These are phyloP conservation scores for Chlorops oryzae DNA, from an alignment of 1,140 invertebrate genomes.

Conservation along the genomic window DNA sequence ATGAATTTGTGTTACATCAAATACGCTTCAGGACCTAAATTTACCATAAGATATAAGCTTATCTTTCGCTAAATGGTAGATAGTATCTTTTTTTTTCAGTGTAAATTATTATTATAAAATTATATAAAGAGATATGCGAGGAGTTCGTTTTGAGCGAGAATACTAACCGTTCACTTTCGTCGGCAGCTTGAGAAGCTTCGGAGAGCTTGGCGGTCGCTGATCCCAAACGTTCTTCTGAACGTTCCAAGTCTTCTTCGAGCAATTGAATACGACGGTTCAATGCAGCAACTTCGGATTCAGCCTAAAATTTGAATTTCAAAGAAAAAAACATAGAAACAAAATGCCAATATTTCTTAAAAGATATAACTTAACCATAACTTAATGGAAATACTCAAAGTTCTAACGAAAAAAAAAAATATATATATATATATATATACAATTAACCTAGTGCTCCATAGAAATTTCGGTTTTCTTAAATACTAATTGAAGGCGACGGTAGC, in stretches of 20 bases:
- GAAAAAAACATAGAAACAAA: too few species aligned
- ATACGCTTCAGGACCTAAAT: not conserved
- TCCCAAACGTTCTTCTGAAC: conserved; percentile 94
- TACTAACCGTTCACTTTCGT: conserved; percentile 98
- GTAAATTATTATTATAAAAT: conserved; percentile 18
- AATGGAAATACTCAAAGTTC: too few species aligned
- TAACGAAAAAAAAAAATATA: too few species aligned
- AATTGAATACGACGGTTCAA: conserved; percentile 97
- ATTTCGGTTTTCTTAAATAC: too few species aligned
- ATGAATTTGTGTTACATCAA: not conserved
- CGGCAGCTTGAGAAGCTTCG: conserved; percentile 96
- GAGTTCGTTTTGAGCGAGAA: conserved; percentile 14
- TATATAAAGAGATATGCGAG: conserved; percentile 17
- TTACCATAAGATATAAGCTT: not conserved
- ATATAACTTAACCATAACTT: too few species aligned
- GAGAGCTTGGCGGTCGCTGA: conserved; percentile 95
- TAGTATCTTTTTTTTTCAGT: too few species aligned
- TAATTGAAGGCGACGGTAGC: too few species aligned
- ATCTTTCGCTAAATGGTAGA: too few species aligned
- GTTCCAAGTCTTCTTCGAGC: conserved; percentile 96
- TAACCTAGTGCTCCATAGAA: too few species aligned
- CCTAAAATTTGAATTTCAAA: conserved; percentile 64
- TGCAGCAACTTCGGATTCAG: conserved; percentile 96
- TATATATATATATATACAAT: too few species aligned
- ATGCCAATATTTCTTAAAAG: too few species aligned